Base-by-base conservation (phyloP, 1,140 invertebrate species). In the Heliconius congener region DNA sequence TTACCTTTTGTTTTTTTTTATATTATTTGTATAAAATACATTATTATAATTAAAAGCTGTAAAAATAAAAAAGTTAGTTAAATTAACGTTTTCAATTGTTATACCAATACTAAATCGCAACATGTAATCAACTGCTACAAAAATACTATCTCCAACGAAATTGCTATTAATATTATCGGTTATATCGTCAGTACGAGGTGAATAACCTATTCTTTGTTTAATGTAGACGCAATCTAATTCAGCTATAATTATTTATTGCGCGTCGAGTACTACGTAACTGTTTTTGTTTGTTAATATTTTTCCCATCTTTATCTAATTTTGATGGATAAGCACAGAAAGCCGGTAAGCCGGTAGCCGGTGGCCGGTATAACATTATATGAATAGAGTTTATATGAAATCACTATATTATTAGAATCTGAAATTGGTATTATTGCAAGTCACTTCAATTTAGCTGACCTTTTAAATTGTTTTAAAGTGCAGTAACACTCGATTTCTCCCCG, bases 401-500 rank as follows among this genome's bases (percentile, higher is more conserved):
- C 3, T 34, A 3, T 46, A 46, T 46, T 46, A 71, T 18, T 71
- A 39, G 71, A 39, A 11, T 71, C 2, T 72, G 37, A 9, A 42
- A 6, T 72, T 42, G 3, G 19, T 72, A 72, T 71, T 4, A 18
- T 39, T 72, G 37, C 52, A 27, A 76, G 71, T 60, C 70, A 76
- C n/a, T 80, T 73, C 42, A 81, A 70, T 73, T 77, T 30, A 37
- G 55, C 75, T 74, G 79, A 81, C 77, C 80, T 81, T 76, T 74
- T 16, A 55, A 55, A 74, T 81, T 60, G 74, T 77, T 81, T 72
- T 85, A 82, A 86, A 84, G 80, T 85, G 82, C 82, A 85, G 79
- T 79, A 85, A 83, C 84, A 82, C 84, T 86, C 88, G 92, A 93
- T 94, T 92, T 94, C 92, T 89, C 91, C 90, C 77, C 87, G 84